phyloP scores from a whole-genome alignment of 2,888 invertebrate species.

The Apodemia zela region DNA sequence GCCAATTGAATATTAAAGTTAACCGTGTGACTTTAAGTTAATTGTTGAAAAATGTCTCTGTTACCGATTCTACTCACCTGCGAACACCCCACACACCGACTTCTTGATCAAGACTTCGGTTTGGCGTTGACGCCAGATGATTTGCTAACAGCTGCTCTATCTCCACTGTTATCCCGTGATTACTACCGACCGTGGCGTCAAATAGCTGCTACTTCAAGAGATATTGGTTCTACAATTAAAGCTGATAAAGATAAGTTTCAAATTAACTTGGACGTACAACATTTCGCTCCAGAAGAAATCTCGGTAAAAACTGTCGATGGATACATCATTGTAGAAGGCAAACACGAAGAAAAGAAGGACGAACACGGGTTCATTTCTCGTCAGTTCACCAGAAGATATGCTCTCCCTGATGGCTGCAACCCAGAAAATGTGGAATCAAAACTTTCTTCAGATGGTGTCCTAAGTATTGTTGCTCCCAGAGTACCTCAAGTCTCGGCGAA shows the following conservation, averaged over 20 bases:
- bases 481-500: slow-evolving; percentile 41
- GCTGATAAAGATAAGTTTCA: slow-evolving; percentile 78
- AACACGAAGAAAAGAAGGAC: slow-evolving; percentile 87
- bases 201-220: slow-evolving; percentile 53
- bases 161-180: slow-evolving; percentile 47
- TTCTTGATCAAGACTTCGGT: slow-evolving; percentile 68
- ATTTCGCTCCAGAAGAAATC: slow-evolving; percentile 87
- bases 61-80: slow-evolving; percentile 44
- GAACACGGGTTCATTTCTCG: slow-evolving; percentile 86
- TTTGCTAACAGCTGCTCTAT: slow-evolving; percentile 45
- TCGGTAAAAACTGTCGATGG: slow-evolving; percentile 85
- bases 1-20: slow-evolving; percentile 14
- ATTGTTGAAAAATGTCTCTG: slow-evolving; percentile 41
- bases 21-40: background rate
- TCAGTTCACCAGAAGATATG: slow-evolving; percentile 86
- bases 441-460: slow-evolving; percentile 87
- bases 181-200: slow-evolving; percentile 60
- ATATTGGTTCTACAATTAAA: slow-evolving; percentile 71
- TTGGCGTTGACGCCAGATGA: slow-evolving; percentile 61
- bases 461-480: slow-evolving; percentile 83
- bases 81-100: slow-evolving; percentile 46
- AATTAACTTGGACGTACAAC: slow-evolving; percentile 85
- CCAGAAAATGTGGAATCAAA: slow-evolving; percentile 84
- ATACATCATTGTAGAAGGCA: slow-evolving; percentile 84
- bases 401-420: slow-evolving; percentile 85